Evolutionary conservation across 2,113 vertebrate species (phyloP).

Genomic region (Silurus glanis): DNA sequence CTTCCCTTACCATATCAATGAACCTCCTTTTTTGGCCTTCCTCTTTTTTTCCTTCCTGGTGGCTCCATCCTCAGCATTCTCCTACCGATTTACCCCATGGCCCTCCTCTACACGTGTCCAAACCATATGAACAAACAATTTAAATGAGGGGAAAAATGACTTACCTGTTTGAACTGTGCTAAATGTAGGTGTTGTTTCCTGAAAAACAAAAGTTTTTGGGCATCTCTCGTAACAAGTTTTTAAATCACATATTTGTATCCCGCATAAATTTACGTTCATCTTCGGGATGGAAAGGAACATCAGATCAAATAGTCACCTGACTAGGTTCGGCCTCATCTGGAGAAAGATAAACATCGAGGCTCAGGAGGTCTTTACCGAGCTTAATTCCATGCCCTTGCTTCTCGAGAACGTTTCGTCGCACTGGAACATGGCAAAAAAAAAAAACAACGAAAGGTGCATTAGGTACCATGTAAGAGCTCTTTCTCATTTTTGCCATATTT

Average conservation of each 20-base stretch:
- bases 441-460: neutral
- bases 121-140: neutral
- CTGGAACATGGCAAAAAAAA: slow-evolving; percentile 60
- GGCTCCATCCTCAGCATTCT: no score
- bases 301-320: slow-evolving; percentile 37
- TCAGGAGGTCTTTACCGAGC: slow-evolving; percentile 62
- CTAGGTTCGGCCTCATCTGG: neutral
- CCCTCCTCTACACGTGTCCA: neutral
- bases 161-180: slow-evolving; percentile 52
- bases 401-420: slow-evolving; percentile 73
- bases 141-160: slow-evolving; percentile 18
- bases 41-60: no score
- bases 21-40: no score
- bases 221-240: no score
- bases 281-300: neutral
- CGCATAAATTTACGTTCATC: neutral
- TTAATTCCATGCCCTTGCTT: slow-evolving; percentile 72
- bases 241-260: neutral
- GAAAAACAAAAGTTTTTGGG: slow-evolving; percentile 1
- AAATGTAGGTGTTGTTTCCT: slow-evolving; percentile 35
- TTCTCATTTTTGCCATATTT: no score
- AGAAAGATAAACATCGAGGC: slow-evolving; percentile 67
- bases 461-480: no score
- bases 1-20: no score
- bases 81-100: no score